Conservation (phyloP, 2,888 invertebrate species). For the Spisula subtruncata region DNA sequence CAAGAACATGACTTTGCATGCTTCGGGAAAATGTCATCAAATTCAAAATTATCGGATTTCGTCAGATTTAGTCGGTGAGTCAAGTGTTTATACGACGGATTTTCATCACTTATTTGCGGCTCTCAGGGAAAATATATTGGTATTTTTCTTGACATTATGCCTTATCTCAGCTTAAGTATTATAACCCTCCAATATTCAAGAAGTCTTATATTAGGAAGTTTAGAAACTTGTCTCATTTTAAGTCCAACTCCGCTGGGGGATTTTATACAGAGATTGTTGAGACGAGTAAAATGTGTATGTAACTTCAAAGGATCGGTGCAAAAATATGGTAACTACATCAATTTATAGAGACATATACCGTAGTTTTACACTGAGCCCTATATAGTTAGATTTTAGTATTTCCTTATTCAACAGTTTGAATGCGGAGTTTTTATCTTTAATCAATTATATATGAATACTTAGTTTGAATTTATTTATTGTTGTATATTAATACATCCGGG, state of each 20-base stretch:
- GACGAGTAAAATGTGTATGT: too few species aligned
- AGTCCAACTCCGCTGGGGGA: neutral
- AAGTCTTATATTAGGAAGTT: neutral
- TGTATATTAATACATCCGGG: too few species aligned
- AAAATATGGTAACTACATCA: too few species aligned
- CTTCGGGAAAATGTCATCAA: conserved; percentile 39
- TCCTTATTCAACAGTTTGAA: neutral
- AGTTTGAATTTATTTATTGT: too few species aligned
- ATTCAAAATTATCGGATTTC: conserved; percentile 36
- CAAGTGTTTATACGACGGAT: conserved; percentile 37
- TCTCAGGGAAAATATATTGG: conserved; percentile 25
- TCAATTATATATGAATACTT: neutral
- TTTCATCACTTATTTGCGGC: conserved; percentile 31
- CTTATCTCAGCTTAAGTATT: conserved; percentile 14
- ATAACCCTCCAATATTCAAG: conserved; percentile 5
- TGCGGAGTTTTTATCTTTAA: neutral
- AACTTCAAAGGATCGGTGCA: too few species aligned
- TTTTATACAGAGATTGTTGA: neutral
- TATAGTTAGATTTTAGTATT: too few species aligned
- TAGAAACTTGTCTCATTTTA: neutral
- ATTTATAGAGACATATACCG: too few species aligned
- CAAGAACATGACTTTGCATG: conserved; percentile 26
- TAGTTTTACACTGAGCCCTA: too few species aligned
- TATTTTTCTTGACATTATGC: conserved; percentile 33
- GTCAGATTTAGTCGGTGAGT: conserved; percentile 17